These are phyloP conservation scores for Bombylius discolor DNA, from an alignment of 2,888 invertebrate species.

Conservation along the genomic window DNA sequence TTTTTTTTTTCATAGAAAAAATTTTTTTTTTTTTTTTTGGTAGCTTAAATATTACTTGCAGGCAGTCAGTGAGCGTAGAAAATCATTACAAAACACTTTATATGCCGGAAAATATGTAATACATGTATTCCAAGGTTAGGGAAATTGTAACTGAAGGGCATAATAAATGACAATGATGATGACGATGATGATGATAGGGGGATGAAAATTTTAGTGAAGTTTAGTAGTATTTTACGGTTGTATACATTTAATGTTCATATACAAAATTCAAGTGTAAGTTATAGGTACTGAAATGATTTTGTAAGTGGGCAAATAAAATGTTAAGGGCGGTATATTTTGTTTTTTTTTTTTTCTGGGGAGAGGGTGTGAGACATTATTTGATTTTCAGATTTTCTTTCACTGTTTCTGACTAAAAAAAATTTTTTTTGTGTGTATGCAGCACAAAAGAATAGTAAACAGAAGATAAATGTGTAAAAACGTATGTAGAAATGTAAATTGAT, in stretches of 20 bases:
- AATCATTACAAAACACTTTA: too few relatives aligned
- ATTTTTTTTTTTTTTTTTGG: too few relatives aligned
- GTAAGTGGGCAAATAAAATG: conserved; percentile 13
- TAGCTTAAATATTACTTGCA: too few relatives aligned
- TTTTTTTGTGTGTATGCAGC: neutral
- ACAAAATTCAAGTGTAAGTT: neutral
- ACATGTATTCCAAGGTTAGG: conserved; percentile 5
- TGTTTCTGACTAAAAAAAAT: too few relatives aligned
- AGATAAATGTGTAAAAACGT: too few relatives aligned
- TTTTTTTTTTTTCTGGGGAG: neutral
- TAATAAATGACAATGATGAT: neutral
- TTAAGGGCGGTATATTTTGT: conserved; percentile 4
- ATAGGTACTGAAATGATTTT: conserved; percentile 8
- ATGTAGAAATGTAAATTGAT: too few relatives aligned
- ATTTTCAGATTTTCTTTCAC: conserved; percentile 7
- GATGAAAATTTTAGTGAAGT: conserved; percentile 6
- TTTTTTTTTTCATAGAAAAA: too few relatives aligned
- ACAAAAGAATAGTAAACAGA: too few relatives aligned
- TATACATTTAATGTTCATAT: neutral
- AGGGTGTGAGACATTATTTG: conserved; percentile 7
- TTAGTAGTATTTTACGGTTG: too few relatives aligned
- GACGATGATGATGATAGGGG: conserved; percentile 2
- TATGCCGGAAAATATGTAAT: too few relatives aligned
- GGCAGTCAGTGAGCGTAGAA: too few relatives aligned
- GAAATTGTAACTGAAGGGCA: neutral